phyloP scores from a whole-genome alignment of 2,113 vertebrate species.

The Donacobius atricapilla region DNA sequence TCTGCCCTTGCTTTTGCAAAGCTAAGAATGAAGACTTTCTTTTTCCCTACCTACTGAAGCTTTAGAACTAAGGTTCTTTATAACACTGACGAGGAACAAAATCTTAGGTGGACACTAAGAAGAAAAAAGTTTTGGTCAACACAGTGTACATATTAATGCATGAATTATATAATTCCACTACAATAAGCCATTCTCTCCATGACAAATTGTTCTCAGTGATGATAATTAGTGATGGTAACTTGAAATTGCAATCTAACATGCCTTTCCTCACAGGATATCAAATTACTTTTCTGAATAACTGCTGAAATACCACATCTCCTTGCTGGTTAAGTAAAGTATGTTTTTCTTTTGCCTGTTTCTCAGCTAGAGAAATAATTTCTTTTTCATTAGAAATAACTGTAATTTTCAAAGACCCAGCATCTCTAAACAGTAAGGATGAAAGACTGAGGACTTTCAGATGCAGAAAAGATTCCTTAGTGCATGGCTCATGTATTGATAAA shows the following conservation, averaged over 20 bases:
- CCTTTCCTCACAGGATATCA: neutral
- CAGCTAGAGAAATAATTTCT: neutral
- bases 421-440: neutral
- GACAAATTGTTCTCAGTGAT: neutral
- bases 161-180: neutral
- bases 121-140: neutral
- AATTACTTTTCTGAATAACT: neutral
- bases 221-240: neutral
- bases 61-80: neutral
- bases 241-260: neutral
- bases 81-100: neutral
- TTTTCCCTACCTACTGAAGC: neutral
- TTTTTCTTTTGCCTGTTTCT: neutral
- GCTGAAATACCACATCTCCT: neutral
- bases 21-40: neutral
- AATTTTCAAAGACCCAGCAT: neutral
- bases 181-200: neutral
- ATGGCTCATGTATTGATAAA: neutral
- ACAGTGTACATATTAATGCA: neutral
- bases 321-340: neutral
- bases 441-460: neutral
- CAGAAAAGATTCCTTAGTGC: neutral
- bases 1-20: neutral
- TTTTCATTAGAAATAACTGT: neutral
- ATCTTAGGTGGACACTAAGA: neutral